Evolutionary conservation across 2,888 invertebrate genomes (phyloP), one percentile per base, ranked within the genome.

Genomic region (Zaprionus lineosus): DNA sequence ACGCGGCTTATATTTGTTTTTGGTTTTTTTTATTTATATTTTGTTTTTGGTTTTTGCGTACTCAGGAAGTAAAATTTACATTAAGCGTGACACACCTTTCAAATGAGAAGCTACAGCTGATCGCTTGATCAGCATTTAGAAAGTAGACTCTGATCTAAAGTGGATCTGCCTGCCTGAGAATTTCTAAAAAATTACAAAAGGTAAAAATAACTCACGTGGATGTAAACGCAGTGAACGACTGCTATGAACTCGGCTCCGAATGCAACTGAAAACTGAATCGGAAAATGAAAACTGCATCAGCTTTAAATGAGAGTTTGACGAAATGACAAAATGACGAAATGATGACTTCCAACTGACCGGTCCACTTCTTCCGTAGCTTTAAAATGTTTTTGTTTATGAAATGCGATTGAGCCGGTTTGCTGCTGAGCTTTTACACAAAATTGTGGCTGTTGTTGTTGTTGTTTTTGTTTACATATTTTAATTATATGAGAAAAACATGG

Each of bases 371-470:
- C 4, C 31, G 26, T 26, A 51, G 33, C 28, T 50, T 26, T 31
- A 37, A 15, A 18, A 6, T 37, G 14, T 2, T 50, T 14, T 14
- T 18, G 46, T 19, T 41, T 51, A 26, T 39, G 55, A 51, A 63
- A 51, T 56, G 55, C 52, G 40, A 58, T 44, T 21, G 46, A 67
- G 82, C 78, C 71, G 79, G 84, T 81, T 84, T 84, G 19, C 34
- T 21, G 18, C 12, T n/a, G n/a, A n/a, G n/a, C n/a, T n/a, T n/a
- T n/a, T n/a, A n/a, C n/a, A n/a, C n/a, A n/a, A n/a, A n/a, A n/a
- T n/a, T n/a, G n/a, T n/a, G n/a, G n/a, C n/a, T n/a, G n/a, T n/a
- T n/a, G n/a, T n/a, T n/a, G n/a, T n/a, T n/a, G n/a, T n/a, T n/a
- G n/a, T n/a, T n/a, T n/a, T n/a, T n/a, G n/a, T n/a, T n/a, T n/a